Percentiles rank a stretch among this genome's conserved stretches.
phyloP scores from a whole-genome alignment of 2,888 invertebrate genomes.

The Congeria kusceri region DNA sequence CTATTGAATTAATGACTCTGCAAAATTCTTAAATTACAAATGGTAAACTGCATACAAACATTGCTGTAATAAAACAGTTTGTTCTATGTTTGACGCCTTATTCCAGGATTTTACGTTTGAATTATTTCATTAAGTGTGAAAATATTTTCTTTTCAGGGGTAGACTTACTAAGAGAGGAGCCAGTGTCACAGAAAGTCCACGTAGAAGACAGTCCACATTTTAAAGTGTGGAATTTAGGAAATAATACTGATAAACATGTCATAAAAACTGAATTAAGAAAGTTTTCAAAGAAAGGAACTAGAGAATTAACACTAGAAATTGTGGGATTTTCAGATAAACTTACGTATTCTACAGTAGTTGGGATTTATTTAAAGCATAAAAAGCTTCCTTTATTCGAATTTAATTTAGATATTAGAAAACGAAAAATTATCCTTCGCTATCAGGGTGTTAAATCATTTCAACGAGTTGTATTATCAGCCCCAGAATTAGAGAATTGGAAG shows the following conservation, averaged over 20 bases:
- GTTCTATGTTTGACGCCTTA: too few species aligned
- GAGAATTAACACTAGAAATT: slow-evolving; percentile 68
- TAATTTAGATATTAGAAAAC: slow-evolving; percentile 67
- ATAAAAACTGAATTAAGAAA: slow-evolving; percentile 47
- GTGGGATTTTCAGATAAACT: slow-evolving; percentile 53
- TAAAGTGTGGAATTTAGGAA: slow-evolving; percentile 66
- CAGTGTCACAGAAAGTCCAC: slow-evolving; percentile 11
- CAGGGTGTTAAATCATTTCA: slow-evolving; percentile 77
- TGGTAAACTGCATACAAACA: too few species aligned
- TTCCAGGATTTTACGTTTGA: too few species aligned
- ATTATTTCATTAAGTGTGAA: too few species aligned
- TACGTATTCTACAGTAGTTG: slow-evolving; percentile 65
- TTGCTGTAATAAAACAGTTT: too few species aligned
- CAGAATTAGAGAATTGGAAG: slow-evolving; percentile 65
- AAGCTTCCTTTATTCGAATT: slow-evolving; percentile 74
- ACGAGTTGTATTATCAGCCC: slow-evolving; percentile 66
- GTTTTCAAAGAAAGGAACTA: slow-evolving; percentile 63
- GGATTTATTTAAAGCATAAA: slow-evolving; percentile 66
- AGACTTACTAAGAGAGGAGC: slow-evolving; percentile 58
- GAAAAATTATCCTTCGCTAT: slow-evolving; percentile 73
- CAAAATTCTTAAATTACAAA: too few species aligned
- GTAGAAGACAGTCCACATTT: slow-evolving; percentile 3
- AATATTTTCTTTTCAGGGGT: slow-evolving; percentile 68
- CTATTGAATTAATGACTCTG: too few species aligned
- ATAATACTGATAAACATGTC: slow-evolving; percentile 21